A percentile compares a stretch with the other conserved stretches of the same genome.
phyloP scores from a whole-genome alignment of 2,797 vertebrate species.

The Alosa sapidissima region DNA sequence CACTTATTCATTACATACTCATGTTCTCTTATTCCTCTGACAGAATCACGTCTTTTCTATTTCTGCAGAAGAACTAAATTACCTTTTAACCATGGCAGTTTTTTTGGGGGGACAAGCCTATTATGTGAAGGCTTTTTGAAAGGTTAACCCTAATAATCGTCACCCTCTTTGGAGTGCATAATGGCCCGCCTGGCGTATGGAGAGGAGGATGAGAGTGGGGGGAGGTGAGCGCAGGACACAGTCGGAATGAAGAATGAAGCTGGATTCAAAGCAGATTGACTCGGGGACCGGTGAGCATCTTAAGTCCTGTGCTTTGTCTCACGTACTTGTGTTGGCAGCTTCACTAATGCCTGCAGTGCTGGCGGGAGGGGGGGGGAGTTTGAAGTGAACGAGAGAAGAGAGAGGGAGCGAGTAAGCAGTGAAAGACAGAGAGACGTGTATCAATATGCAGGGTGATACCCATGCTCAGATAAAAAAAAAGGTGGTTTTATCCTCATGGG shows the following conservation, averaged over 20 bases:
- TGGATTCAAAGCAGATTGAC: slow-evolving; percentile 45
- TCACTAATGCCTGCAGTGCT: neutral
- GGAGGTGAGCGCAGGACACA: neutral
- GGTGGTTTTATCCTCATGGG: slow-evolving; percentile 45
- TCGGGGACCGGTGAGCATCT: slow-evolving; percentile 33
- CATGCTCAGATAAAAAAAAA: slow-evolving; percentile 28
- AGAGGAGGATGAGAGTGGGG: neutral
- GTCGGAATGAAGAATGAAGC: slow-evolving; percentile 35
- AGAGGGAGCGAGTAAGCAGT: neutral
- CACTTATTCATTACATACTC: neutral
- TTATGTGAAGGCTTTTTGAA: slow-evolving; percentile 23
- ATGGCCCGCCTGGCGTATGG: slow-evolving; percentile 30
- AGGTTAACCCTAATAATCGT: slow-evolving; percentile 44
- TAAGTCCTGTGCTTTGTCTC: slow-evolving; percentile 31
- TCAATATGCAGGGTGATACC: slow-evolving; percentile 44
- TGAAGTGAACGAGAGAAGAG: slow-evolving; percentile 11
- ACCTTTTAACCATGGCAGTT: slow-evolving; percentile 21
- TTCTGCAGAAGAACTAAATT: slow-evolving; percentile 5
- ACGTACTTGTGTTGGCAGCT: slow-evolving; percentile 11
- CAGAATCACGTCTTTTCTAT: neutral
- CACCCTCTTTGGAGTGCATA: slow-evolving; percentile 23
- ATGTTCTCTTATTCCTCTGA: neutral
- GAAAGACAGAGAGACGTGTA: slow-evolving; percentile 29
- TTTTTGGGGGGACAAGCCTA: neutral
- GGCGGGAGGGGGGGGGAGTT: neutral